These are phyloP conservation scores for Salarias fasciatus DNA, from an alignment of 2,797 vertebrate genomes.

Conservation along the genomic window DNA sequence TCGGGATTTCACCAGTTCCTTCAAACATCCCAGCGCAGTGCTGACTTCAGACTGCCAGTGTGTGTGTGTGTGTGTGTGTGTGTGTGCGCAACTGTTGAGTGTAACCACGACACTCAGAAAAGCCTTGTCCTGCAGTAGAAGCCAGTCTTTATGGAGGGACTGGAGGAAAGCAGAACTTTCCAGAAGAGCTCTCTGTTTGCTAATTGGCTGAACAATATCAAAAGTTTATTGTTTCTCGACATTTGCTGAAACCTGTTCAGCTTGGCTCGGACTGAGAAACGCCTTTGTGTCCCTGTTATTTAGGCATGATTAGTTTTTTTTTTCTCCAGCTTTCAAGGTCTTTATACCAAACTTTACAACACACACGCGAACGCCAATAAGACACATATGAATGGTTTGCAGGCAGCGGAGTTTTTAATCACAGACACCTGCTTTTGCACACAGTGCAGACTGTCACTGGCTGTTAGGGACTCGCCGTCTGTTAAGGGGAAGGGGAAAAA, in stretches of 20 bases:
- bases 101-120: neutral
- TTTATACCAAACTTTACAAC: constrained; percentile 72
- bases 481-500: constrained; percentile 59
- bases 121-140: constrained; percentile 59
- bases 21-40: too few species aligned
- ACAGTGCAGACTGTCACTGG: constrained; percentile 61
- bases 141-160: constrained; percentile 54
- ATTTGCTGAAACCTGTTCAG: constrained; percentile 63
- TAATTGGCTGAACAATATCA: constrained; percentile 77
- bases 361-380: constrained; percentile 67
- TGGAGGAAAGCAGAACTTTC: constrained; percentile 59
- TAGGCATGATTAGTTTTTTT: constrained; percentile 55
- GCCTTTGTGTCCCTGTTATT: constrained; percentile 78
- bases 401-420: constrained; percentile 76
- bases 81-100: too few species aligned
- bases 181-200: constrained; percentile 49
- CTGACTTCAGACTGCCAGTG: too few species aligned
- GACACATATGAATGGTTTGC: constrained; percentile 74
- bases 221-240: constrained; percentile 76
- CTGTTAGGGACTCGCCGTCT: constrained; percentile 57
- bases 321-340: constrained; percentile 59
- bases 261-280: constrained; percentile 70
- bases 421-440: constrained; percentile 77
- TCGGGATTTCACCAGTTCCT: too few species aligned
- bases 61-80: too few species aligned